A percentile compares a stretch with the other conserved stretches of the same genome.
These are phyloP conservation scores for Agonopterix alstromeriana DNA, from an alignment of 2,888 invertebrate genomes.

Conservation along the genomic window DNA sequence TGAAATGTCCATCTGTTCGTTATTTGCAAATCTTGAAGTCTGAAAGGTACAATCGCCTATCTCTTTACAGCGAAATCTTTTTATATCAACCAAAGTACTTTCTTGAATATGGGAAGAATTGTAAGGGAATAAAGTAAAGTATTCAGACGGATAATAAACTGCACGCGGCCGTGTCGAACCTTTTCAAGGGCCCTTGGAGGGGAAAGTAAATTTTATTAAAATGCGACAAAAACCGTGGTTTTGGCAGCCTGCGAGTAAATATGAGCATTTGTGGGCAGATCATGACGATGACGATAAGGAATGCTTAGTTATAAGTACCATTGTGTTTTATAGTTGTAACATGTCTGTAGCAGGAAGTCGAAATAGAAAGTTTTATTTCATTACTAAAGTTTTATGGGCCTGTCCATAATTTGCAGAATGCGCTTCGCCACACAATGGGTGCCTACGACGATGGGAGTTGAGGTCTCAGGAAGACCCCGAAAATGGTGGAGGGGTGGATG, in stretches of 20 bases:
- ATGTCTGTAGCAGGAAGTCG: too few species aligned
- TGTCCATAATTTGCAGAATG: too few species aligned
- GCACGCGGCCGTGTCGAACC: slow-evolving; percentile 33
- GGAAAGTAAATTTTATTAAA: slow-evolving; percentile 47
- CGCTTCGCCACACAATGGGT: too few species aligned
- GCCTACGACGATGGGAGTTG: too few species aligned
- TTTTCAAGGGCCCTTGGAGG: slow-evolving; percentile 22
- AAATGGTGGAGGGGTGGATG: too few species aligned
- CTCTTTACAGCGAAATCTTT: too few species aligned
- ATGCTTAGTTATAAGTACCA: too few species aligned
- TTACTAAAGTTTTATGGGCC: too few species aligned
- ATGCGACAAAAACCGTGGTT: slow-evolving; percentile 30
- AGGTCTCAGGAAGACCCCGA: too few species aligned
- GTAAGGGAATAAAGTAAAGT: slow-evolving; percentile 7
- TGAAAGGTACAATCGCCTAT: background rate
- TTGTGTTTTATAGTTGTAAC: too few species aligned
- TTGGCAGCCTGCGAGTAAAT: slow-evolving; percentile 7
- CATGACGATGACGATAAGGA: background rate
- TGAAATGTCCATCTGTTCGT: too few species aligned
- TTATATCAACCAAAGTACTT: background rate
- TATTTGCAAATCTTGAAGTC: background rate
- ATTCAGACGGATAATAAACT: slow-evolving; percentile 35
- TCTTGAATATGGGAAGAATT: slow-evolving; percentile 3
- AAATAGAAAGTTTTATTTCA: too few species aligned
- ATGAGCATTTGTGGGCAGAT: slow-evolving; percentile 6